phyloP scores from a whole-genome alignment of 2,113 vertebrate genomes.

The Oceanites oceanicus region DNA sequence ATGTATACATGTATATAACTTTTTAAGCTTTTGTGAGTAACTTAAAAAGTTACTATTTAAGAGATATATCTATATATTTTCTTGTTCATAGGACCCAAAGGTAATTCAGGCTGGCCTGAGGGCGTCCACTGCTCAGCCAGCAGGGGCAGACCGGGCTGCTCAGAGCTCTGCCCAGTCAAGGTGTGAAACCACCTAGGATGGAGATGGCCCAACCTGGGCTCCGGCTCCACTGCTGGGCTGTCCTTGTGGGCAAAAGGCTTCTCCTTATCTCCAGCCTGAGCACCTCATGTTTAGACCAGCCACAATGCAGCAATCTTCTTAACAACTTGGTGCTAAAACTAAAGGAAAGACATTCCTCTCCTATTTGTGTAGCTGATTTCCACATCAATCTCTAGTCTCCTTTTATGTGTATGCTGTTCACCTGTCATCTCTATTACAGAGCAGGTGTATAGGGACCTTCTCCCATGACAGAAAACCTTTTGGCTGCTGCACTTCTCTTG shows the following conservation, averaged over 20 bases:
- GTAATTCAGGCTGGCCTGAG: not conserved
- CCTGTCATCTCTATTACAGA: not conserved
- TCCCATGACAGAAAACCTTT: not conserved
- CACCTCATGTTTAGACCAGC: not conserved
- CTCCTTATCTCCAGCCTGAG: not conserved
- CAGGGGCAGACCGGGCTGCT: not conserved
- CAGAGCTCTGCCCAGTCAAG: not conserved
- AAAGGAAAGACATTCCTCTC: not conserved
- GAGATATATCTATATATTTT: not conserved
- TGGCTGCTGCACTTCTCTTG: not conserved
- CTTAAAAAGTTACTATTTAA: not conserved
- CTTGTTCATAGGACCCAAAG: not conserved
- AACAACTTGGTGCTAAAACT: not conserved
- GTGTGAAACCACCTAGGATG: not conserved
- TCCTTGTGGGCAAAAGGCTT: not conserved
- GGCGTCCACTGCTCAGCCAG: not conserved
- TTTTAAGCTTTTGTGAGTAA: not conserved
- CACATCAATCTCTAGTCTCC: not conserved
- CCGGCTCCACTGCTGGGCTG: fast-evolving
- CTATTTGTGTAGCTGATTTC: not conserved
- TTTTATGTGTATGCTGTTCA: not conserved
- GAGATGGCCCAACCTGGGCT: not conserved
- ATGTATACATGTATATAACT: not conserved
- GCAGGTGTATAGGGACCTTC: not conserved
- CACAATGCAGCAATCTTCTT: not conserved